These are phyloP conservation scores for Rousettus leschenaultii DNA, from an alignment of 2,113 vertebrate species.

Conservation along the genomic window DNA sequence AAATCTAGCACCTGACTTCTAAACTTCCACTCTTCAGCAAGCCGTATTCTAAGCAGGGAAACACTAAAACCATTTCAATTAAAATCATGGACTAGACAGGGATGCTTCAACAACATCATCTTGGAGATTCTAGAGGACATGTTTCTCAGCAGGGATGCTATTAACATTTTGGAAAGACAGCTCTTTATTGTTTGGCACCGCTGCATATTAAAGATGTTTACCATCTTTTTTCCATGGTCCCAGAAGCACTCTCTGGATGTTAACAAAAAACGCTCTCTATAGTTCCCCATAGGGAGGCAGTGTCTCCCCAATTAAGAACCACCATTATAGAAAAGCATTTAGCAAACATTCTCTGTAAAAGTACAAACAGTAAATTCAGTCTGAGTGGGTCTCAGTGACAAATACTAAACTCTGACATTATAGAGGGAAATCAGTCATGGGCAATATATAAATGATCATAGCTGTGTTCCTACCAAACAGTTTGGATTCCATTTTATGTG, in stretches of 20 bases:
- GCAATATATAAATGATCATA: not conserved
- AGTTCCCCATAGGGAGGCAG: not conserved
- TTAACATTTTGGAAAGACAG: constrained; percentile 5
- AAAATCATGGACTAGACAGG: not conserved
- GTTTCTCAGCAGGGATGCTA: not conserved
- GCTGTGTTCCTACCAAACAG: not conserved
- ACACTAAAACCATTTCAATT: not conserved
- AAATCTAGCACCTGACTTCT: not conserved
- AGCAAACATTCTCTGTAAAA: not conserved
- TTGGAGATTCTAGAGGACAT: not conserved
- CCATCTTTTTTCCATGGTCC: not conserved
- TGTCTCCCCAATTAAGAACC: not conserved
- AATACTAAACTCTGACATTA: not conserved
- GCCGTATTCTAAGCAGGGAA: not conserved
- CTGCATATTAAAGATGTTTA: not conserved
- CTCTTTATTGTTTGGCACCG: not conserved
- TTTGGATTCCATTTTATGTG: not conserved
- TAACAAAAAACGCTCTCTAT: not conserved
- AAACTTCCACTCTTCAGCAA: not conserved
- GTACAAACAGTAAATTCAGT: not conserved
- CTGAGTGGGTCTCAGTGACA: not conserved
- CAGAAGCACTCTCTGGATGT: not conserved
- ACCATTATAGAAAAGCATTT: not conserved
- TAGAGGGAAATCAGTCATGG: not conserved
- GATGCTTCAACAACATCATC: not conserved